These are phyloP conservation scores for Teleogryllus oceanicus DNA, from an alignment of 2,888 invertebrate genomes.

Conservation along the genomic window DNA sequence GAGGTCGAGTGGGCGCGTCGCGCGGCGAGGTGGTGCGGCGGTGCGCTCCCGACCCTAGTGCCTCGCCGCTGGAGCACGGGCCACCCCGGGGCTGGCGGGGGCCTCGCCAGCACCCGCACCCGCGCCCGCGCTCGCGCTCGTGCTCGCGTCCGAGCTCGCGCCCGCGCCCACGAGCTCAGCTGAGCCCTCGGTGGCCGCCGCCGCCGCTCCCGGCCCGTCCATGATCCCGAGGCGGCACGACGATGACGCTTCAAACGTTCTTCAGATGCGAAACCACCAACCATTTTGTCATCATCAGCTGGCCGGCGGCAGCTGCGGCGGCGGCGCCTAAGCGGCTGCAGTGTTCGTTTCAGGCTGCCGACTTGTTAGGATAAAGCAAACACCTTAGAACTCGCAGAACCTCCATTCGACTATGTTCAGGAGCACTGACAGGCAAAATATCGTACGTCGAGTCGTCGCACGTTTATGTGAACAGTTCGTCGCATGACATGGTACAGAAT, in stretches of 20 bases:
- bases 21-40: background rate
- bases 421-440: background rate
- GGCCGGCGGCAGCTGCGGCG: conserved; percentile 20
- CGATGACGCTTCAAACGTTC: conserved; percentile 28
- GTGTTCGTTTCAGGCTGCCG: background rate
- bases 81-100: background rate
- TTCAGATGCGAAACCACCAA: conserved; percentile 25
- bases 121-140: background rate
- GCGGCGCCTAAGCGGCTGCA: conserved; percentile 6
- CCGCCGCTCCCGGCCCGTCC: conserved; percentile 30
- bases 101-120: background rate
- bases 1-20: background rate
- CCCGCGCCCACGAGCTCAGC: conserved; percentile 6
- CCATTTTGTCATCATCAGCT: conserved; percentile 36
- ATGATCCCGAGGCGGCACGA: conserved; percentile 25
- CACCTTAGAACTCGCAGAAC: conserved; percentile 1
- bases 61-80: conserved; percentile 21
- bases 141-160: background rate
- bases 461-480: background rate
- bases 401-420: background rate
- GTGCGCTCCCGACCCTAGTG: conserved; percentile 26
- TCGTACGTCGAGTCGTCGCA: background rate
- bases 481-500: background rate
- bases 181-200: conserved; percentile 23
- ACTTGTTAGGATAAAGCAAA: conserved; percentile 4